Evolutionary conservation across 2,888 invertebrate species (phyloP), one percentile per base, ranked within the genome.

Genomic region (Drosophila sordidapex): DNA sequence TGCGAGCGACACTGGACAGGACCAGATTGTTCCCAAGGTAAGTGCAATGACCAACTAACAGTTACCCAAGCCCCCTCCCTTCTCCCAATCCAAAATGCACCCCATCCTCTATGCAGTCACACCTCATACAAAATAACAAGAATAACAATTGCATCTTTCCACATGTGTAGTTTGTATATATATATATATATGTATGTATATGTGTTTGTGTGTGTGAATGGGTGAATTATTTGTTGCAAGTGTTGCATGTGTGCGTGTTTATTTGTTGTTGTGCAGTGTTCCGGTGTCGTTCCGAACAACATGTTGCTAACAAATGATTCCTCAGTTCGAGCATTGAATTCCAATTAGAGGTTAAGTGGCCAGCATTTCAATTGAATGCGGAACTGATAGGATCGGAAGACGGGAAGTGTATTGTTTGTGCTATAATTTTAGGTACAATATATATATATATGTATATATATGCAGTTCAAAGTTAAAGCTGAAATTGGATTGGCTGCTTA

Each of bases 1-100:
- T 99, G 99, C 94, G 97, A 98, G 92, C 96, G 97, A 69, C 97
- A 98, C 90, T 99, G 98, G 96, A 97, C 97, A 54, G 99, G 99
- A 77, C 95, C 96, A 68, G 98, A 98, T 94, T 99, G 99, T 93
- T 97, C 98, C 59, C 97, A 98, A 96, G 98, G 99, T 96, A 95
- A 94, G 92, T 90, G 71, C 18, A 65, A 8, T n/a, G 27, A 27
- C 7, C 27, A 29, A n/a, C 29, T 38, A 57, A 33, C 53, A 49
- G 46, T 40, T 6, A n/a, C 10, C 27, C 5, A 15, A 4, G 11
- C 27, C 25, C 35, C 35, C 11, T 21, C 13, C 27, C 6, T 6
- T 7, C 21, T 2, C 33, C 4, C 18, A 25, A 25, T 4, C 46
- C 21, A 21, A 46, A 46, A 21, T 46, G 48, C 31, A 33, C 21